Conservation (phyloP, 2,888 invertebrate genomes). For the Pammene fasciana region DNA sequence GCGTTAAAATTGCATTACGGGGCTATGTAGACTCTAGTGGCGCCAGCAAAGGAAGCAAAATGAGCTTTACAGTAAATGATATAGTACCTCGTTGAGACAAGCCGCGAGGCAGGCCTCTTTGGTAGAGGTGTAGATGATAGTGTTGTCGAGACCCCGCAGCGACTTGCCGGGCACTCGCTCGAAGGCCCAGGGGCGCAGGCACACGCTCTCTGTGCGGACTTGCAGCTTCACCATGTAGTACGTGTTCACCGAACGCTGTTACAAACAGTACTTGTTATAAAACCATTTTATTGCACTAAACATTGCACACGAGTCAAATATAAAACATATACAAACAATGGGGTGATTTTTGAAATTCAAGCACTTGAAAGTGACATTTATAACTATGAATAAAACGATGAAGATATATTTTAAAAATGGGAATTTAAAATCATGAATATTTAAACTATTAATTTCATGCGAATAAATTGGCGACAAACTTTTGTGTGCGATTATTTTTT, state of each 20-base stretch:
- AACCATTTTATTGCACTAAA: no score
- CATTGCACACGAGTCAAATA: no score
- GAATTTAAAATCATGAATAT: no score
- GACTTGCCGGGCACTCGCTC: constrained; percentile 97
- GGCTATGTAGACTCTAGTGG: constrained; percentile 49
- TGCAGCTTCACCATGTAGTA: constrained; percentile 98
- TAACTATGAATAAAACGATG: no score
- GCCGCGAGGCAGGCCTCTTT: constrained; percentile 97
- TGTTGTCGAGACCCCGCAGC: constrained; percentile 94
- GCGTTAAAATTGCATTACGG: constrained; percentile 57
- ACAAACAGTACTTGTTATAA: constrained; percentile 28
- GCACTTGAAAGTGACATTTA: no score
- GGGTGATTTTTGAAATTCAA: no score
- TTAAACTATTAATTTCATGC: no score
- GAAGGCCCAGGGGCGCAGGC: constrained; percentile 95
- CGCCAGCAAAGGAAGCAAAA: constrained; percentile 27
- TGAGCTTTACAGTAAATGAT: constrained; percentile 23
- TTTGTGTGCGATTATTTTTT: no score
- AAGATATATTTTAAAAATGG: no score
- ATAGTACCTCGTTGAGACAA: constrained; percentile 92
- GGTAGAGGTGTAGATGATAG: constrained; percentile 95
- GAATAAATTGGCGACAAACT: no score
- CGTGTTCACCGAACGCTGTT: constrained; percentile 91
- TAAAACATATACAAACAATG: no score
- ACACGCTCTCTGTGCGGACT: constrained; percentile 95